These are phyloP conservation scores for Sesia apiformis DNA, from an alignment of 2,888 invertebrate species.

Conservation along the genomic window DNA sequence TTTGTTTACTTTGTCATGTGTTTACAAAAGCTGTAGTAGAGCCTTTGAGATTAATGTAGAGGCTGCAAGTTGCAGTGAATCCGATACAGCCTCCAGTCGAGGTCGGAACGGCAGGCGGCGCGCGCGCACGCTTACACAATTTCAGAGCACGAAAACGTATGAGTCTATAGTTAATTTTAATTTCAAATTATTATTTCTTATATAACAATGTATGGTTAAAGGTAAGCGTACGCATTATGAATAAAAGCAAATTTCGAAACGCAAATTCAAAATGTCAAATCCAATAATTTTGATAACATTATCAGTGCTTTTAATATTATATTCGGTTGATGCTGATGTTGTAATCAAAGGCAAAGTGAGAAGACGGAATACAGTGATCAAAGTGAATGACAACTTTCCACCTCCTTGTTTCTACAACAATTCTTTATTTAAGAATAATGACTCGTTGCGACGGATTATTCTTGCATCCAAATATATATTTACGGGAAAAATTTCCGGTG, in stretches of 20 bases:
- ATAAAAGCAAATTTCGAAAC: too few relatives aligned
- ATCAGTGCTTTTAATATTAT: constrained; percentile 1
- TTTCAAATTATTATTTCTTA: too few relatives aligned
- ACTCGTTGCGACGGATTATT: constrained; percentile 50
- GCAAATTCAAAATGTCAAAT: neutral
- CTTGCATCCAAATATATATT: constrained; percentile 61
- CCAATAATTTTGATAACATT: neutral
- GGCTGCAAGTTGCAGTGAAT: constrained; percentile 54
- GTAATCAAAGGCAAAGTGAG: constrained; percentile 57
- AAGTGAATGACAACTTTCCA: constrained; percentile 44
- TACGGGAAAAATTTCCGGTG: constrained; percentile 65
- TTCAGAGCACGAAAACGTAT: neutral
- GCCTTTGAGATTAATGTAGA: constrained; percentile 55
- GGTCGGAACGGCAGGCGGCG: constrained; percentile 52
- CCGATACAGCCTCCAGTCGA: constrained; percentile 65
- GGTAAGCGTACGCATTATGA: too few relatives aligned
- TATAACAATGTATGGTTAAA: too few relatives aligned
- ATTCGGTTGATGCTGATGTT: constrained; percentile 36
- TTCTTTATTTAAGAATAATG: constrained; percentile 58
- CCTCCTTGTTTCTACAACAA: constrained; percentile 50
- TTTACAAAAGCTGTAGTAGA: constrained; percentile 49
- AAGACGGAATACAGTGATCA: constrained; percentile 62
- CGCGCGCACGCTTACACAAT: constrained; percentile 40
- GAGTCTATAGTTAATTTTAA: too few relatives aligned
- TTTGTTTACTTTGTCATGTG: constrained; percentile 28